These are phyloP conservation scores for Resseliella maxima DNA, from an alignment of 2,888 invertebrate species.

Conservation along the genomic window DNA sequence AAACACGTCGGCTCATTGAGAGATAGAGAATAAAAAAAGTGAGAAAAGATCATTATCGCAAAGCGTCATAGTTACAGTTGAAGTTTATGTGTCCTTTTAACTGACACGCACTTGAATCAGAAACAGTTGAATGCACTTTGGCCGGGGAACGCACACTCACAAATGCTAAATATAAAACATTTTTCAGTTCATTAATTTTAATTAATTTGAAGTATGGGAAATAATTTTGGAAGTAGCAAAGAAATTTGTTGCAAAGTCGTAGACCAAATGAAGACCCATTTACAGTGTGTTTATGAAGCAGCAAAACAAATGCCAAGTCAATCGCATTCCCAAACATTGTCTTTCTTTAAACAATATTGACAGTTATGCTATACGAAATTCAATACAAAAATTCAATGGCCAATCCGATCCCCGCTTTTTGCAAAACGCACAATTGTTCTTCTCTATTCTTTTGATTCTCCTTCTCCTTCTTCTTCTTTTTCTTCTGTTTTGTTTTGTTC, in stretches of 20 bases:
- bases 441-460: no score
- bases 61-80: not conserved
- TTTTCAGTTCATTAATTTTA: slow-evolving; percentile 51
- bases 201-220: slow-evolving; percentile 31
- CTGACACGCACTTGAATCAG: not conserved
- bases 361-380: not conserved
- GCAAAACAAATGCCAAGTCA: not conserved
- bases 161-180: slow-evolving; percentile 22
- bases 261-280: not conserved
- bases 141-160: not conserved
- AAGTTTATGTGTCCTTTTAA: not conserved
- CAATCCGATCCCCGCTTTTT: no score
- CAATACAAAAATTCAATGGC: no score
- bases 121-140: slow-evolving; percentile 34
- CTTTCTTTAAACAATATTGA: slow-evolving; percentile 17
- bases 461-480: no score
- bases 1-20: not conserved
- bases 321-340: not conserved
- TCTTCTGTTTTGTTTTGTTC: no score
- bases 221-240: not conserved
- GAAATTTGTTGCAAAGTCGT: not conserved
- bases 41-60: slow-evolving; percentile 22
- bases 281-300: not conserved
- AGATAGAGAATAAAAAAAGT: not conserved
- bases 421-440: no score